phyloP scores from a whole-genome alignment of 2,888 invertebrate species.

The Mongoloraphidia duomilia region DNA sequence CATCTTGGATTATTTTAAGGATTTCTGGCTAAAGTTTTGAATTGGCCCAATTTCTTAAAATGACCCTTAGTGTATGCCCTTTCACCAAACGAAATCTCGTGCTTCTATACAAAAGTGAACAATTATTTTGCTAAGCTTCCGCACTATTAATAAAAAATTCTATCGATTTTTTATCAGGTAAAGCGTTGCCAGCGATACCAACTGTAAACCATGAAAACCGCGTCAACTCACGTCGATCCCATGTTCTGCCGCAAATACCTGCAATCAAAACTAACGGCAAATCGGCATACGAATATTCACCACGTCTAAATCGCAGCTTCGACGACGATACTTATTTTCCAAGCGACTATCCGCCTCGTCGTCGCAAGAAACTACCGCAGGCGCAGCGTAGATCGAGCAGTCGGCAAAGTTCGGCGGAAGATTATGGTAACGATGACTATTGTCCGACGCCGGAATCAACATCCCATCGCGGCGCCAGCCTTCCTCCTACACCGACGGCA shows the following conservation, averaged over 20 bases:
- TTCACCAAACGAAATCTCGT: no score
- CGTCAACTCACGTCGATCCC: constrained; percentile 38
- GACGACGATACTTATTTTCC: constrained; percentile 20
- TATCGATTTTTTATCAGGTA: neutral
- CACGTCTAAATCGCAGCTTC: constrained; percentile 22
- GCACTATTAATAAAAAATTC: no score
- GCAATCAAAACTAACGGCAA: constrained; percentile 22
- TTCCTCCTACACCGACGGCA: constrained; percentile 30
- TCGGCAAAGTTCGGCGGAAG: constrained; percentile 27
- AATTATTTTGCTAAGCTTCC: no score
- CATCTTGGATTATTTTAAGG: no score
- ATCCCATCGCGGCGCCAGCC: constrained; percentile 28
- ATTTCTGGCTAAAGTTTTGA: no score
- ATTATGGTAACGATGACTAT: constrained; percentile 20
- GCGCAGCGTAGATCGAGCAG: constrained; percentile 26
- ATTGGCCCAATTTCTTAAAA: no score
- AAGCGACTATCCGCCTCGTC: constrained; percentile 25
- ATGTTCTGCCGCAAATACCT: constrained; percentile 37
- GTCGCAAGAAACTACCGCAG: constrained; percentile 28
- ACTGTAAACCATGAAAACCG: constrained; percentile 41
- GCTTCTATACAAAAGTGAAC: no score
- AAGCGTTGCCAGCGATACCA: constrained; percentile 18
- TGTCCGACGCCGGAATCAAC: constrained; percentile 24
- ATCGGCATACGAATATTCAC: constrained; percentile 16
- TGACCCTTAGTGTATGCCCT: no score